Conservation (phyloP, 2,113 vertebrate genomes). For the Pseudolaguvia tuberculata region DNA sequence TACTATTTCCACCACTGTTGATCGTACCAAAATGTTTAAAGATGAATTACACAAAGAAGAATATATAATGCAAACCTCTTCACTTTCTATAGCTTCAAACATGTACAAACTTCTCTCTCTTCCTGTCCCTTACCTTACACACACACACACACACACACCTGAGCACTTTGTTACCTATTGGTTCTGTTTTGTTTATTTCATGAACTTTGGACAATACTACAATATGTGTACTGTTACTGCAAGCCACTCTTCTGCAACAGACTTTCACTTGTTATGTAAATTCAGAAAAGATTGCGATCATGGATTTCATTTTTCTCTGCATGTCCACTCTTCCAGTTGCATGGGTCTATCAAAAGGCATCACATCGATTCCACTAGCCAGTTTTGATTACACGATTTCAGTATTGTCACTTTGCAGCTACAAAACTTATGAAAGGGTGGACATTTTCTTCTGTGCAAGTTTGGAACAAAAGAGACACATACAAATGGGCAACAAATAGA, state of each 20-base stretch:
- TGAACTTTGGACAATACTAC: constrained; percentile 52
- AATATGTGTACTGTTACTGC: constrained; percentile 53
- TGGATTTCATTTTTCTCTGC: constrained; percentile 54
- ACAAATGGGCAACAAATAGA: constrained; percentile 30
- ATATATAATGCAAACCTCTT: background rate
- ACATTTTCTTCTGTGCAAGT: constrained; percentile 24
- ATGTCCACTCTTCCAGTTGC: constrained; percentile 38
- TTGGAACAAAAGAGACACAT: constrained; percentile 31
- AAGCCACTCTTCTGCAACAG: constrained; percentile 53
- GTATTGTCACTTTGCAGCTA: constrained; percentile 43
- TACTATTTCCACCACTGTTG: too few species aligned
- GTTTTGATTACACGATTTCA: constrained; percentile 50
- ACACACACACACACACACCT: constrained; percentile 7
- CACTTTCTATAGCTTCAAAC: background rate
- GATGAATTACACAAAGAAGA: background rate
- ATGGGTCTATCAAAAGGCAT: constrained; percentile 43
- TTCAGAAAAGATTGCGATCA: constrained; percentile 47
- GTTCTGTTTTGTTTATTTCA: constrained; percentile 50
- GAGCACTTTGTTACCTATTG: constrained; percentile 11
- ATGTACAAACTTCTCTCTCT: background rate
- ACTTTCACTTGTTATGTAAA: constrained; percentile 58
- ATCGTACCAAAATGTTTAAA: too few species aligned
- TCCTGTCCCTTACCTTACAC: background rate
- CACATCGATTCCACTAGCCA: constrained; percentile 24
- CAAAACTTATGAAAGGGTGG: constrained; percentile 36